Evolutionary conservation across 2,113 vertebrate genomes (phyloP), one percentile per base, ranked within the genome.

Genomic region (Isichthys henryi): DNA sequence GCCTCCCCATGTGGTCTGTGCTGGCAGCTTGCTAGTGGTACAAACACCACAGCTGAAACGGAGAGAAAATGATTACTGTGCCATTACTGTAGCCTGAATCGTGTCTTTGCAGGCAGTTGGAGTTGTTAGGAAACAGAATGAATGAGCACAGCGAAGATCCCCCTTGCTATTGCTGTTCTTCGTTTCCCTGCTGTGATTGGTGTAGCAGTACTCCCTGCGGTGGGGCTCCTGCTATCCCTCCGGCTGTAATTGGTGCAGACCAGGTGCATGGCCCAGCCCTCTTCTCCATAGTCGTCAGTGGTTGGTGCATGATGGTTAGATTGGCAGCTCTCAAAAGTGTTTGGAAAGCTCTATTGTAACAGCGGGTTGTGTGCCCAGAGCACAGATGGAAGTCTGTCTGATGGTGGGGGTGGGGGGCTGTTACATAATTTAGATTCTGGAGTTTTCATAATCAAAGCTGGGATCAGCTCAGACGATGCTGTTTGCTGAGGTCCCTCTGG

Each of bases 381-480:
- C 89, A 50, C 83, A 86, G 89, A 89, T 89, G 89, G 83, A 85
- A 86, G 58, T 56, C 58, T 86, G 83, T 74, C 31, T 88, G 43
- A 48, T 11, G 27, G 46, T 6, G 53, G 80, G 45, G 85, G 46
- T 49, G 48, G 85, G 48, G 1, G 5, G 15, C 0, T 8, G 70
- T 86, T 89, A 87, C 89, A 74, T 87, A 86, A 89, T 89, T 49
- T 53, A 85, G 56, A 62, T 83, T 74, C 70, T 35, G 21, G 70
- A 39, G 50, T 87, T 88, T 88, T 83, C 88, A 56, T 83, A 89
- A 89, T 87, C 85, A 53, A 11, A 31, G 15, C 84, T 31, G 48
- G 27, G 85, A 48, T 53, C 85, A 87, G 85, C 85, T 86, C 31
- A 39, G 27, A 19, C 15, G 49, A 17, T 21, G 48, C 13, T 52